These are phyloP conservation scores for Drosophila lowei DNA, from an alignment of 1,140 invertebrate genomes.

Conservation along the genomic window DNA sequence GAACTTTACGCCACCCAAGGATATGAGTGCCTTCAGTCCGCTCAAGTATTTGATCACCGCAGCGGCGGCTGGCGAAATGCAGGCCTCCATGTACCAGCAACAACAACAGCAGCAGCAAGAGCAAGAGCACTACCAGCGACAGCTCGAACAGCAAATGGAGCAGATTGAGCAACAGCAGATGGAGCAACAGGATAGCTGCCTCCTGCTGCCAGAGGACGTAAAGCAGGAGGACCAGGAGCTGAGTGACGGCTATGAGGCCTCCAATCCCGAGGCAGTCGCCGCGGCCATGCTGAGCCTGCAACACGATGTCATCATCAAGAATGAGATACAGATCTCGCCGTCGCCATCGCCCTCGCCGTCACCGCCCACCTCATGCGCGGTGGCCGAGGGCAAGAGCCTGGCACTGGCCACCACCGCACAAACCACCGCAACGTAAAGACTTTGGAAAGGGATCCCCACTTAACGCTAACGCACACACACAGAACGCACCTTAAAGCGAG, in stretches of 20 bases:
- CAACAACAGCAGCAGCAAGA: conserved; percentile 49
- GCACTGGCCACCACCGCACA: conserved; percentile 56
- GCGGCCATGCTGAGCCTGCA: conserved; percentile 66
- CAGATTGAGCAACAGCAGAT: conserved; percentile 33
- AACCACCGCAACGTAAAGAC: conserved; percentile 76
- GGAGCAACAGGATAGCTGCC: conserved; percentile 28
- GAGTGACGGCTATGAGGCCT: conserved; percentile 31
- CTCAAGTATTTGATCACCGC: conserved; percentile 79
- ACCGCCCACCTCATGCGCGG: conserved; percentile 37
- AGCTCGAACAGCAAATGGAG: conserved; percentile 42
- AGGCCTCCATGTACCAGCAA: conserved; percentile 62
- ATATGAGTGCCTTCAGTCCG: conserved; percentile 66
- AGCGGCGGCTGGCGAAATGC: conserved; percentile 71
- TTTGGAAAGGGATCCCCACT: conserved; percentile 24
- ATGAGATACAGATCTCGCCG: conserved; percentile 79
- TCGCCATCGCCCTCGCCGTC: conserved; percentile 57
- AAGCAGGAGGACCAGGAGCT: conserved; percentile 59
- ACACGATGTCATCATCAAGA: conserved; percentile 77
- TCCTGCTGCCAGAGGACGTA: conserved; percentile 59
- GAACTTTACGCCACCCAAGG: conserved; percentile 90
- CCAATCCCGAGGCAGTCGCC: conserved; percentile 51
- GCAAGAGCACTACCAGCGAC: conserved; percentile 47
- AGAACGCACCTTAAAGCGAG: conserved; percentile 25
- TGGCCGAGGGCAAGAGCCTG: conserved; percentile 54
- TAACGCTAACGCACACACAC: conserved; percentile 35